phyloP scores from a whole-genome alignment of 1,140 invertebrate genomes.

The Cotesia chilonis region DNA sequence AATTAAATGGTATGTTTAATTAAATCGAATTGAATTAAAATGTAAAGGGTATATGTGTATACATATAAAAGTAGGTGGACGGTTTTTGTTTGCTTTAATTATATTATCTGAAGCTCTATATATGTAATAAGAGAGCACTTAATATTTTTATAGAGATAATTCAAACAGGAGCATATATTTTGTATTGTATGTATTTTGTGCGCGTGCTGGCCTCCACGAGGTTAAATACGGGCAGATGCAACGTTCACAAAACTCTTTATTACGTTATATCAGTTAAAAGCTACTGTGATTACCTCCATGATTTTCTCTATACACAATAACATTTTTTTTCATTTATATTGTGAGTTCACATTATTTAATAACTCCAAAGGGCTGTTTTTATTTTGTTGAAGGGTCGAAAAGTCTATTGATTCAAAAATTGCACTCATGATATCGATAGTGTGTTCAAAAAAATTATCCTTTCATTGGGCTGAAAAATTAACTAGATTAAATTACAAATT shows the following conservation, averaged over 20 bases:
- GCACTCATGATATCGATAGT: too few species aligned
- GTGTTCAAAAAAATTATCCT: too few species aligned
- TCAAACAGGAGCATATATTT: neutral
- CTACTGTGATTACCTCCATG: constrained; percentile 31
- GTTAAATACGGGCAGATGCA: constrained; percentile 27
- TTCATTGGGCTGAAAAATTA: too few species aligned
- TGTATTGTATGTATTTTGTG: constrained; percentile 5
- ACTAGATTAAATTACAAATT: too few species aligned
- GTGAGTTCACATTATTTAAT: constrained; percentile 21
- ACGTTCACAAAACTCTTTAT: constrained; percentile 35
- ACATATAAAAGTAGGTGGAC: too few species aligned
- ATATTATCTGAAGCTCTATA: neutral
- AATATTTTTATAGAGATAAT: neutral
- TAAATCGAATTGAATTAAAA: too few species aligned
- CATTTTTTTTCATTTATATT: constrained; percentile 24
- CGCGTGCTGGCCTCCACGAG: constrained; percentile 6
- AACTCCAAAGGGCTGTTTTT: neutral
- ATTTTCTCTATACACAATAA: constrained; percentile 8
- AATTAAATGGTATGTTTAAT: too few species aligned
- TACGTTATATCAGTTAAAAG: constrained; percentile 38
- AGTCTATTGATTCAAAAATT: neutral
- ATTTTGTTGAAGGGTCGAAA: neutral
- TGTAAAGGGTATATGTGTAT: too few species aligned
- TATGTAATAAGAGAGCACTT: neutral
- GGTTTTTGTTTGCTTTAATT: neutral